Percentiles rank a stretch among this genome's conserved stretches.
These are phyloP conservation scores for Eidolon dupreanum DNA, from an alignment of 2,797 vertebrate genomes.

Conservation along the genomic window DNA sequence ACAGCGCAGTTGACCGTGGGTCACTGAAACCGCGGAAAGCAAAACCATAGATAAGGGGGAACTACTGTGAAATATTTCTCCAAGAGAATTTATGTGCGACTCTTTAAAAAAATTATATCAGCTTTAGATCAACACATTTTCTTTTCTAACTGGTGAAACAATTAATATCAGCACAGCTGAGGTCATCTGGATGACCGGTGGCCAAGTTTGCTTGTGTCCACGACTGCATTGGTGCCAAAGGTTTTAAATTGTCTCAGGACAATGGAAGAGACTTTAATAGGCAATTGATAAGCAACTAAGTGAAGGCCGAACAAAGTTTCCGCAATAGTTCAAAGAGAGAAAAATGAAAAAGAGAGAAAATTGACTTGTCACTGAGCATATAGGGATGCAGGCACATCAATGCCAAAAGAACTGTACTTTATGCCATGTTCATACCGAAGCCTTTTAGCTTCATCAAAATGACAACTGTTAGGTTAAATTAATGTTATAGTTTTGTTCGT, in stretches of 20 bases:
- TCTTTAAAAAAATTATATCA: not conserved
- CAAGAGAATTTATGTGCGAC: not conserved
- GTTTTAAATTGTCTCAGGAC: not conserved
- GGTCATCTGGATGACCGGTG: not conserved
- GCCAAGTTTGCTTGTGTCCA: not conserved
- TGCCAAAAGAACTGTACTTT: not conserved
- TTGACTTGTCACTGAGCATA: not conserved
- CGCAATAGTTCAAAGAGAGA: not conserved
- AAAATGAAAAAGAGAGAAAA: not conserved
- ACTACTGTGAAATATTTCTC: not conserved
- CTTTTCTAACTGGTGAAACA: no score
- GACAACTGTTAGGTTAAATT: not conserved
- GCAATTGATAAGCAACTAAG: not conserved
- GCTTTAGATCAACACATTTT: no score
- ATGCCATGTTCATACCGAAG: not conserved
- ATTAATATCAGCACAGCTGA: not conserved
- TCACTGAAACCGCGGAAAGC: not conserved
- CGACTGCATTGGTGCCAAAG: not conserved
- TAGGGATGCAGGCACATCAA: no score
- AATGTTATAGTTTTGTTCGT: not conserved
- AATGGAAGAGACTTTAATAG: not conserved
- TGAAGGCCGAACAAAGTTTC: not conserved
- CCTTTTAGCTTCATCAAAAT: not conserved
- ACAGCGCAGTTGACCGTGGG: not conserved
- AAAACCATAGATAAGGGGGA: no score